Conservation (phyloP, 1,140 invertebrate genomes). For the Drosophila serrata region DNA sequence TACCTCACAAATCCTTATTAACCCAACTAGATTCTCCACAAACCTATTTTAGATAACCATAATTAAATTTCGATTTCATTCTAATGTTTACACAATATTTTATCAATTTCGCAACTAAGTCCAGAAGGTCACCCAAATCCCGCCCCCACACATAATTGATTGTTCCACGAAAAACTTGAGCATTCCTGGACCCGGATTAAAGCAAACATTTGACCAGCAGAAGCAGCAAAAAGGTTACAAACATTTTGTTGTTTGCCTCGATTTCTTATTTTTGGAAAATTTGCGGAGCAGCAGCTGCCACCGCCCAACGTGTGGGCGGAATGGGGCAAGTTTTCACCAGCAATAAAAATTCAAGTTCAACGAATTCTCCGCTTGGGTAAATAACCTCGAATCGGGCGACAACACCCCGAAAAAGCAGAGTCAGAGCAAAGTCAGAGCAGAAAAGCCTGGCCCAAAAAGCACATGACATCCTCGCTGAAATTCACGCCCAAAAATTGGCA, state of each 20-base stretch:
- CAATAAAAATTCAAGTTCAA: conserved; percentile 79
- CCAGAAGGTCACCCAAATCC: conserved; percentile 4
- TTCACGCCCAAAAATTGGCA: conserved; percentile 68
- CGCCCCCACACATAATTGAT: conserved; percentile 33
- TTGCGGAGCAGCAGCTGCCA: conserved; percentile 44
- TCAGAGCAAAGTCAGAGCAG: conserved; percentile 30
- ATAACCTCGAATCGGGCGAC: conserved; percentile 71
- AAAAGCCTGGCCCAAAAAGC: conserved; percentile 34
- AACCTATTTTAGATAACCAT: neutral
- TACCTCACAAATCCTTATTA: neutral
- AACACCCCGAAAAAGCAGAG: conserved; percentile 63
- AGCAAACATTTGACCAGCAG: conserved; percentile 39
- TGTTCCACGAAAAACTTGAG: conserved; percentile 17
- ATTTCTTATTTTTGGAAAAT: conserved; percentile 41
- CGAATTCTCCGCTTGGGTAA: conserved; percentile 74
- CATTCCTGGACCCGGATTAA: conserved; percentile 39
- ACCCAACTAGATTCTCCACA: neutral
- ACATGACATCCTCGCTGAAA: conserved; percentile 65
- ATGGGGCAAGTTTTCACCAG: conserved; percentile 47
- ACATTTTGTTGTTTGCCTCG: conserved; percentile 42
- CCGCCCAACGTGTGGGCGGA: conserved; percentile 10
- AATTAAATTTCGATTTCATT: conserved; percentile 10
- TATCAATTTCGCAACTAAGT: conserved; percentile 5
- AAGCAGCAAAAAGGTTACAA: conserved; percentile 23
- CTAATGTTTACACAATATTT: conserved; percentile 12